Evolutionary conservation across 2,797 vertebrate species (phyloP).

Genomic region (Macroramphosus scolopax): DNA sequence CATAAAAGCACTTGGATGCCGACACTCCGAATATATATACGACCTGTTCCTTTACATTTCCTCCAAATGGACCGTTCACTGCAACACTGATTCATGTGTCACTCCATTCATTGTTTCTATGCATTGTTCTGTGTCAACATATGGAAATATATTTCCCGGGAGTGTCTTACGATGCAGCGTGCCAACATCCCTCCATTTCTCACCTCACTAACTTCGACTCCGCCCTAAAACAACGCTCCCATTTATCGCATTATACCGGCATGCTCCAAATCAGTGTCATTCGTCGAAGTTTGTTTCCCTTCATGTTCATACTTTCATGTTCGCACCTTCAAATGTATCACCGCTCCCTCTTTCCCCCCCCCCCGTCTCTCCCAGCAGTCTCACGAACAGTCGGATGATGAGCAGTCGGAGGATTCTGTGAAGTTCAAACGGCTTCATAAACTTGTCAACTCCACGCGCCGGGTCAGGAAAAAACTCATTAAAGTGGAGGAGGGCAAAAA

Average conservation of each 20-base stretch:
- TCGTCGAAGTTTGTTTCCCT: conserved; percentile 3
- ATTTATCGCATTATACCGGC: conserved; percentile 22
- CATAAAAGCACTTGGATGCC: no score
- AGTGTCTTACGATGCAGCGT: conserved; percentile 37
- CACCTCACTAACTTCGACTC: conserved; percentile 69
- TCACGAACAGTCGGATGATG: conserved; percentile 90
- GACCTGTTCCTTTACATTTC: no score
- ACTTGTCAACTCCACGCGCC: conserved; percentile 93
- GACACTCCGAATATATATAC: neutral
- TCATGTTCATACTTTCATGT: no score
- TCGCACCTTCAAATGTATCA: no score
- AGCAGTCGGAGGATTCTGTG: conserved; percentile 89
- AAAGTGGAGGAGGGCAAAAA: conserved; percentile 90
- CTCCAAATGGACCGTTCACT: neutral
- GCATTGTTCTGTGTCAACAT: conserved; percentile 14
- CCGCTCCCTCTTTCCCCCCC: no score
- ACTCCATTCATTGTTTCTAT: conserved; percentile 11
- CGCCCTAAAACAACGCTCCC: conserved; percentile 46
- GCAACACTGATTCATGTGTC: neutral
- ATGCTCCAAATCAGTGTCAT: no score
- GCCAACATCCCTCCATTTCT: conserved; percentile 44
- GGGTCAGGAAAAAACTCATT: conserved; percentile 93
- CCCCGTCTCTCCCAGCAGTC: conserved; percentile 72
- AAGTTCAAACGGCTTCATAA: conserved; percentile 93
- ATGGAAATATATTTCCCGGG: conserved; percentile 13